Percentiles rank a stretch among this genome's conserved stretches.
Conservation (phyloP, 2,113 vertebrate genomes). For the Leucosticte australis region DNA sequence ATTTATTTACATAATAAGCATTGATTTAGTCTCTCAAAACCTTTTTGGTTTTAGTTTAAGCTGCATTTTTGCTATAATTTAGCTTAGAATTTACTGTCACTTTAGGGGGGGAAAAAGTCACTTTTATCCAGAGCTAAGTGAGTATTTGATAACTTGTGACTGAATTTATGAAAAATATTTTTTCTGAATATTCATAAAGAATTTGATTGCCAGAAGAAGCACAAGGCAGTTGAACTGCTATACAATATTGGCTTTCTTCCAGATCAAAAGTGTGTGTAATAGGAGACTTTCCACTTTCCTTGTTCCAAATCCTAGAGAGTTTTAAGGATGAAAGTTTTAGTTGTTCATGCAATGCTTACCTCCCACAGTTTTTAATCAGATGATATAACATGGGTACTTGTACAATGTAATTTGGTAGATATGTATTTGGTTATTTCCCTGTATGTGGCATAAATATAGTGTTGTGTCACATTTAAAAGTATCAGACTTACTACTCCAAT, state of each 20-base stretch:
- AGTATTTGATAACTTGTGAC: neutral
- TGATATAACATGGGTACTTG: neutral
- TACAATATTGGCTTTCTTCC: neutral
- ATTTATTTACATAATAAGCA: neutral
- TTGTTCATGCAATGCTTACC: neutral
- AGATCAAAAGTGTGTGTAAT: neutral
- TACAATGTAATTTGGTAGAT: neutral
- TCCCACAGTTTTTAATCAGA: neutral
- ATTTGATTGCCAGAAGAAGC: neutral
- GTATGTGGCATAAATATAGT: neutral
- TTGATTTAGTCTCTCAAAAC: neutral
- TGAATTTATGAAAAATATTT: neutral
- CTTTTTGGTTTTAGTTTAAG: neutral
- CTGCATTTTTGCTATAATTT: neutral
- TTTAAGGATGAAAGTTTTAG: neutral
- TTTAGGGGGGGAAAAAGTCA: neutral
- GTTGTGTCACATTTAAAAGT: neutral
- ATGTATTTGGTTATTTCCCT: neutral
- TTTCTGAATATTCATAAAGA: neutral
- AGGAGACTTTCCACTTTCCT: neutral
- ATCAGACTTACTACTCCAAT: rapidly evolving
- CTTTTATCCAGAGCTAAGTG: neutral
- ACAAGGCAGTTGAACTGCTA: neutral
- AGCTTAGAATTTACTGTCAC: neutral
- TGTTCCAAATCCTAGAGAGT: neutral